Evolutionary conservation across 2,888 invertebrate genomes (phyloP), one percentile per base, ranked within the genome.

Genomic region (Lapara coniferarum): DNA sequence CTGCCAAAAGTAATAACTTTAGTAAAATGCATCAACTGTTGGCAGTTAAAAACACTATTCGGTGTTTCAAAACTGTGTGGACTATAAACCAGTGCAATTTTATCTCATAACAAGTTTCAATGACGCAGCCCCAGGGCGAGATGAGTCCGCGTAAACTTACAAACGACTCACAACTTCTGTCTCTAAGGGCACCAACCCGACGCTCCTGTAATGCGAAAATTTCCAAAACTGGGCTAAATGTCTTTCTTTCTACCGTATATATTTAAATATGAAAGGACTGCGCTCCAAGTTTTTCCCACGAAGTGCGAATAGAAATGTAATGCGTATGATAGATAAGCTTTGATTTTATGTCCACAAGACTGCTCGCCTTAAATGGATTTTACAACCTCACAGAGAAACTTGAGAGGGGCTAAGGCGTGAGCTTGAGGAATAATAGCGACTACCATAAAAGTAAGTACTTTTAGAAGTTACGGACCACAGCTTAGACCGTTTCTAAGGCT

Each of bases 31-130:
- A 49, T 19, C 49, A 49, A 25, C 19, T 63, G 37, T 57, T 56
- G 2, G 49, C 63, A 49, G 49, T 19, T 63, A 19, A 49, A 49
- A 63, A 12, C 16, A 59, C 13, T 19, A 49, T 74, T 69, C 71
- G 72, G 71, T 78, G 76, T 82, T 81, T 77, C 69, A 46, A 78
- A 81, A 81, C 79, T 82, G 73, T 78, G 73, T 71, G 72, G 74
- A 77, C 77, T 75, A 77, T 83, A 83, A 84, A 85, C 81, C 81
- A 80, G 80, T 78, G 80, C 82, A 84, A 80, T 84, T 83, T 83
- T 82, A 82, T 83, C 81, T 82, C 82, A 79, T 84, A 83, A 85
- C 82, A 85, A 87, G 85, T 87, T 87, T 85, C 83, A 84, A 84
- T 85, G 83, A 79, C 78, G 80, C 76, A 76, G 80, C 82, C 82